These are phyloP conservation scores for Hyperoplus immaculatus DNA, from an alignment of 2,797 vertebrate species.

Conservation along the genomic window DNA sequence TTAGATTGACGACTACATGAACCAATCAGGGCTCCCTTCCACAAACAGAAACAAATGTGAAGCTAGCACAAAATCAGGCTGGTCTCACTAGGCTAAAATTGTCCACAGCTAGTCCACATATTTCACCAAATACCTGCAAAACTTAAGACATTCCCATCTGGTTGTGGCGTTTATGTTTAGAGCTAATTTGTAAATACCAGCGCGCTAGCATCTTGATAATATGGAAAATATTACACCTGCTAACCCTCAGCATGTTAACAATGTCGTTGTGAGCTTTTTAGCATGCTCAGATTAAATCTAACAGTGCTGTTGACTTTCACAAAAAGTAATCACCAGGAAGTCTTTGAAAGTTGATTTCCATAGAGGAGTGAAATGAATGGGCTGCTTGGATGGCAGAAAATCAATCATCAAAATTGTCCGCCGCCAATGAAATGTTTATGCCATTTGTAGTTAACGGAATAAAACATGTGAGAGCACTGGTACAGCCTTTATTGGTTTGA, in stretches of 20 bases:
- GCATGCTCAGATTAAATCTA: background rate
- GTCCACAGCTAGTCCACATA: no score
- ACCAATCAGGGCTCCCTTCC: no score
- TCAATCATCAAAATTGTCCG: conserved; percentile 14
- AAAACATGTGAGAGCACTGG: conserved; percentile 19
- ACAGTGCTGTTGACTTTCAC: background rate
- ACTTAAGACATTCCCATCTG: background rate
- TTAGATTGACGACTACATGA: no score
- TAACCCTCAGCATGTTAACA: background rate
- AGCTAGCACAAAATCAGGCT: no score
- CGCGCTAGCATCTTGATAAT: background rate
- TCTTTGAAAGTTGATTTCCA: background rate
- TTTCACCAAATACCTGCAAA: background rate
- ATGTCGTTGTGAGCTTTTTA: background rate
- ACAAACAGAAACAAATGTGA: no score
- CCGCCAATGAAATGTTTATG: conserved; percentile 7
- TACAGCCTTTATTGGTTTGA: conserved; percentile 8
- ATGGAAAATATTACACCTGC: background rate
- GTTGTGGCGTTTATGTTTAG: background rate
- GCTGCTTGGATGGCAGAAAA: background rate
- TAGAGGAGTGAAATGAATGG: background rate
- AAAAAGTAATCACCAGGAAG: background rate
- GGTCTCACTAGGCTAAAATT: no score
- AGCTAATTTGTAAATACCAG: background rate
- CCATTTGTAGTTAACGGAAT: conserved; percentile 10